Evolutionary conservation across 2,797 vertebrate species (phyloP).

Genomic region (Pteronotus mesoamericanus): DNA sequence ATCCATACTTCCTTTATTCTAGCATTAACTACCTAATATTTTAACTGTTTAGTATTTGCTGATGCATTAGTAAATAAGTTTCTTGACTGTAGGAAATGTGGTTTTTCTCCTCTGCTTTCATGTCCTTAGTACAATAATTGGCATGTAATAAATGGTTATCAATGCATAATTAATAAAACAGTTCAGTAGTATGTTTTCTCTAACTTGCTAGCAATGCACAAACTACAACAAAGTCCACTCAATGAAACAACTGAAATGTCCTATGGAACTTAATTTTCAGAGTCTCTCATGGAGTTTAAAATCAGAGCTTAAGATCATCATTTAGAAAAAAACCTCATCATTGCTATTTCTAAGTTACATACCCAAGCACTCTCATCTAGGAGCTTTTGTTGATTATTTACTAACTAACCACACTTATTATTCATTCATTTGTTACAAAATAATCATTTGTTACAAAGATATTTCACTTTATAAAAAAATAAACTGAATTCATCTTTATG

Average conservation of each 20-base stretch:
- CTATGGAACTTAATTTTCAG: not conserved
- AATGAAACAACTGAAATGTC: not conserved
- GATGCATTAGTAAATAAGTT: not conserved
- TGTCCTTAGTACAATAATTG: not conserved
- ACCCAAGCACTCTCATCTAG: not conserved
- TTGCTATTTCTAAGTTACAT: not conserved
- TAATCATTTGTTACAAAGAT: not conserved
- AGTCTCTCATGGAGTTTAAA: not conserved
- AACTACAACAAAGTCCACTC: not conserved
- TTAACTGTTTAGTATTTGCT: conserved; percentile 11
- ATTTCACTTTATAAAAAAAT: not conserved
- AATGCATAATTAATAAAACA: conserved; percentile 20
- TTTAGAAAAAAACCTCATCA: not conserved
- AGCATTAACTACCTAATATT: not conserved
- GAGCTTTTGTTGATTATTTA: not conserved
- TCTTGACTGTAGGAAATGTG: not conserved
- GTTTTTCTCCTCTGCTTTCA: conserved; percentile 14
- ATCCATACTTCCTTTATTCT: not conserved
- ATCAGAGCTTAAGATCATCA: not conserved
- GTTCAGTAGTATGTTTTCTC: not conserved
- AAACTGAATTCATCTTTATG: not conserved
- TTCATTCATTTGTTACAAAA: not conserved
- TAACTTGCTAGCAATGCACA: not conserved
- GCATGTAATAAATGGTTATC: conserved; percentile 22
- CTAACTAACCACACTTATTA: not conserved